Conservation (phyloP, 2,888 invertebrate species). For the Deilephila porcellus region DNA sequence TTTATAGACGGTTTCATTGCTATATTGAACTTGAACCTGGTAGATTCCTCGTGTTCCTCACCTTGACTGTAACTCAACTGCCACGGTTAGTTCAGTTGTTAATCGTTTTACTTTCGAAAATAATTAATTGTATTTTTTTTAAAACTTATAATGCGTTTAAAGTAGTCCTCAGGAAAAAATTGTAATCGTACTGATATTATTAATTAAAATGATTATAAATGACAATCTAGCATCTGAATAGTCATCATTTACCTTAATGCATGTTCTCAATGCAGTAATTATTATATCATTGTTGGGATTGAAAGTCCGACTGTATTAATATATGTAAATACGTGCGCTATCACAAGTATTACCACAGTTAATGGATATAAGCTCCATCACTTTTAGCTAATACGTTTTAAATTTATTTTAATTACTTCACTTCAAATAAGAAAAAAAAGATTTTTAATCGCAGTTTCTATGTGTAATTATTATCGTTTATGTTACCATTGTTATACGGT, state of each 20-base stretch:
- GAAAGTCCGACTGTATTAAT: background rate
- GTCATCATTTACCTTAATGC: too few species aligned
- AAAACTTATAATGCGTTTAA: too few species aligned
- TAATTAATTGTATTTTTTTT: too few species aligned
- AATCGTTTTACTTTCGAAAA: background rate
- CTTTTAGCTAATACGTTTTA: conserved; percentile 3
- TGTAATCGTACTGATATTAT: too few species aligned
- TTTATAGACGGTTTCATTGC: conserved; percentile 19
- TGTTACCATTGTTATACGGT: background rate
- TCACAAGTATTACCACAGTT: background rate
- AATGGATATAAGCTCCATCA: background rate
- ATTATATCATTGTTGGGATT: background rate
- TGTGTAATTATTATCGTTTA: background rate
- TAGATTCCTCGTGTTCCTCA: background rate
- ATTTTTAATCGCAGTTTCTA: background rate
- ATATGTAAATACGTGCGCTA: background rate
- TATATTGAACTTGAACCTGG: conserved; percentile 19
- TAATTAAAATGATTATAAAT: too few species aligned
- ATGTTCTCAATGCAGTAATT: background rate
- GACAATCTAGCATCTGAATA: too few species aligned
- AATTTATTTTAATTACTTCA: conserved; percentile 5
- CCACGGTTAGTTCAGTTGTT: background rate
- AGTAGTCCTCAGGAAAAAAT: too few species aligned
- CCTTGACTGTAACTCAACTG: background rate
- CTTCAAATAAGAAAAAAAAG: background rate